Evolutionary conservation across 1,140 invertebrate genomes (phyloP).

Genomic region (Zelostemma sp.): DNA sequence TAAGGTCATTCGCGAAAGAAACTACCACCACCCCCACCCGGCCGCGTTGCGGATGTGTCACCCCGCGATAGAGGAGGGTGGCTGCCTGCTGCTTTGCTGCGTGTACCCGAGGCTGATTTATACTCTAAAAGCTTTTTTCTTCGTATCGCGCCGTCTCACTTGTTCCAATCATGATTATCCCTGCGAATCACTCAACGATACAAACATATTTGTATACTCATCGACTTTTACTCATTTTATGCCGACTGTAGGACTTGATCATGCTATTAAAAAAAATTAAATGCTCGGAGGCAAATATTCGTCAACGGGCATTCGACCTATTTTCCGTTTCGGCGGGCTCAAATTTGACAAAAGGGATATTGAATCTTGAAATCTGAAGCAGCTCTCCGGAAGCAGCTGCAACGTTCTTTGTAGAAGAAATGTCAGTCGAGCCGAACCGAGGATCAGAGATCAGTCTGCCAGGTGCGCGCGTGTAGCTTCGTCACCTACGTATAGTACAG

Average conservation of each 20-base stretch:
- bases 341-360: conserved; percentile 25
- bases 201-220: neutral
- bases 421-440: conserved; percentile 32
- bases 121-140: too few relatives aligned
- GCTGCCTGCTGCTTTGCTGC: too few relatives aligned
- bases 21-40: too few relatives aligned
- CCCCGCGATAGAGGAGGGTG: too few relatives aligned
- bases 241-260: neutral
- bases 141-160: too few relatives aligned
- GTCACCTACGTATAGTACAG: conserved; percentile 39
- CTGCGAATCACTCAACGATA: too few relatives aligned
- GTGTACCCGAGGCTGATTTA: conserved; percentile 31
- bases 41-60: conserved; percentile 27
- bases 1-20: conserved; percentile 38
- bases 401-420: conserved; percentile 28
- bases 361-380: conserved; percentile 16
- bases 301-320: neutral
- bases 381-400: conserved; percentile 36
- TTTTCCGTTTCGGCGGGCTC: neutral
- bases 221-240: neutral
- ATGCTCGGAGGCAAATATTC: neutral
- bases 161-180: too few relatives aligned
- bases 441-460: conserved; percentile 2
- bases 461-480: too few relatives aligned
- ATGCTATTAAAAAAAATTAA: too few relatives aligned